Base-by-base conservation (phyloP, 2,888 invertebrate genomes). In the Chelonus formosanus region DNA sequence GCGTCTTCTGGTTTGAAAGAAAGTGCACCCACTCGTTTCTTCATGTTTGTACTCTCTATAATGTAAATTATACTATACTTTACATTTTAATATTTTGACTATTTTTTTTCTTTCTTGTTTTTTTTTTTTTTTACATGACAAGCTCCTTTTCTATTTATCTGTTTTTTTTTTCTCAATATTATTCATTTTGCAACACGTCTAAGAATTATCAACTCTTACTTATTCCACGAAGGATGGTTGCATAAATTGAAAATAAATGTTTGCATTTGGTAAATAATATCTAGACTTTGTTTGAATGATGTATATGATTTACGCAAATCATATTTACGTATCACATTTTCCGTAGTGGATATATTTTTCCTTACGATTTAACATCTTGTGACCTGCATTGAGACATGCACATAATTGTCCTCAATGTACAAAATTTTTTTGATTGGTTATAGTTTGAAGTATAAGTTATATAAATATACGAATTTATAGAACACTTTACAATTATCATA, bases 191-290 rank as follows among this genome's bases (percentile, higher is more conserved):
- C 35, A 45, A 31, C n/a, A 32, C 3, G 3, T 56, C 31, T 44
- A 40, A 20, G 20, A 20, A 20, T 20, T 43, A 32, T 32, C 3
- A 34, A n/a, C 32, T 34, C 45, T 32, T 61, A 50, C 65, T 65
- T 48, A 66, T 71, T 70, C 71, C 65, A 50, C 34, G 72, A 65
- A 65, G 20, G 67, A 70, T 59, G 67, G 65, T 71, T 72, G 65
- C 71, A 70, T 69, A 72, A 72, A 35, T 53, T 36, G 44, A 53
- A 45, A 45, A 52, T 45, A 53, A 65, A 65, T 45, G 53, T 65
- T 65, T 58, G 43, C 61, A 63, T 66, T 66, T 53, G 54, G 50
- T 57, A 72, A 71, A 72, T 66, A 62, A 66, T 70, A 67, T 47
- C 6, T 54, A 10, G 54, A 20, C 10, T 36, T 20, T 35, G 36